phyloP scores from a whole-genome alignment of 2,113 vertebrate species.

The Calonectris borealis region DNA sequence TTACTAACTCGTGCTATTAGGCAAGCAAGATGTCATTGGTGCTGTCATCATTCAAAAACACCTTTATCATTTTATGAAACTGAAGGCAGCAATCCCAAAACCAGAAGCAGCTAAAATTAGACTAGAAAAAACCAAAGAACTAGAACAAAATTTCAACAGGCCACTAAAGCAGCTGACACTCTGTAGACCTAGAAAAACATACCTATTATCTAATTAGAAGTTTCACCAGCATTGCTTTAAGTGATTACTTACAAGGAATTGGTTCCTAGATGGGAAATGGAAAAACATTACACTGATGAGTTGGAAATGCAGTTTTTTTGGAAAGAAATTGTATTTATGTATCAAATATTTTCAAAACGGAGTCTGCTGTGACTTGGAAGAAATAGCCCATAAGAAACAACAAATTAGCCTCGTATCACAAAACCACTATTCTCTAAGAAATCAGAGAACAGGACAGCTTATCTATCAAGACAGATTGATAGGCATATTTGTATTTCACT shows the following conservation, averaged over 20 bases:
- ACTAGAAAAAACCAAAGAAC: background rate
- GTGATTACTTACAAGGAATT: background rate
- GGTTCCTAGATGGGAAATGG: background rate
- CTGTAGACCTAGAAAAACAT: background rate
- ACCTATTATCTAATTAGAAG: background rate
- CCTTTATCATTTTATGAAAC: background rate
- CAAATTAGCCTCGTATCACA: background rate
- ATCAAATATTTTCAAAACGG: background rate
- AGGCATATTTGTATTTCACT: background rate
- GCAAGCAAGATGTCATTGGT: background rate
- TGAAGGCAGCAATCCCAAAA: background rate
- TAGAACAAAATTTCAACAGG: background rate
- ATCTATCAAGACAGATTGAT: background rate
- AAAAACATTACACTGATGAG: background rate
- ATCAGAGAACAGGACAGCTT: accelerated
- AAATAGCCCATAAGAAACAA: background rate
- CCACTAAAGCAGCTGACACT: background rate
- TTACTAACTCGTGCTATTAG: background rate
- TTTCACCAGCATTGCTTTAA: background rate
- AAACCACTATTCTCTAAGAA: background rate
- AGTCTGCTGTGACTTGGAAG: background rate
- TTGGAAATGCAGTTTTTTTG: background rate
- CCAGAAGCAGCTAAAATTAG: background rate
- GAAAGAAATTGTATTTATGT: background rate
- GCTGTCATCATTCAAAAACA: background rate